Conservation (phyloP, 2,797 vertebrate genomes). For the Glossophaga mutica region DNA sequence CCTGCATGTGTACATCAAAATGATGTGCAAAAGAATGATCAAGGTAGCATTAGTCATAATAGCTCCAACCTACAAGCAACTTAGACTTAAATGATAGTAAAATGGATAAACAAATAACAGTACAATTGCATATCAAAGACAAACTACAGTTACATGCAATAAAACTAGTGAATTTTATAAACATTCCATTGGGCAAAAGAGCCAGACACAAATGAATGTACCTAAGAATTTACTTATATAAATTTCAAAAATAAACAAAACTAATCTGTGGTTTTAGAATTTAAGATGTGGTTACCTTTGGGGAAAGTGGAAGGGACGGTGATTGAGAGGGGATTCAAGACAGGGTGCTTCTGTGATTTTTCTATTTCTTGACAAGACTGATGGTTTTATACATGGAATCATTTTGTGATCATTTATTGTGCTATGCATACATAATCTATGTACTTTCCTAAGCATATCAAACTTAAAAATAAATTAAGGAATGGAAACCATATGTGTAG, state of each 20-base stretch:
- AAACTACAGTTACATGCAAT: background rate
- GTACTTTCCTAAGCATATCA: background rate
- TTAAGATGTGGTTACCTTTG: background rate
- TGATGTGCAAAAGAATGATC: background rate
- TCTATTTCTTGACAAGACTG: background rate
- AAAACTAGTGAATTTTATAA: conserved; percentile 8
- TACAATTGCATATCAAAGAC: background rate
- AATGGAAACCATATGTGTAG: background rate
- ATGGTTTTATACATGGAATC: background rate
- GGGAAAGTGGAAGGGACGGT: background rate
- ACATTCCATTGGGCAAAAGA: background rate
- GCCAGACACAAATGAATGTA: background rate
- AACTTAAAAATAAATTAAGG: background rate
- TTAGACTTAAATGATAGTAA: background rate
- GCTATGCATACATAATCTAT: background rate
- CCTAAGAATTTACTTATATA: background rate
- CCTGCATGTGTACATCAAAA: background rate
- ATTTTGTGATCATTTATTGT: background rate
- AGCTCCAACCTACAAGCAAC: background rate
- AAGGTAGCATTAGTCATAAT: background rate
- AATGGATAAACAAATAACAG: background rate
- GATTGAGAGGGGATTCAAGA: background rate
- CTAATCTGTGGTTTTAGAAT: background rate
- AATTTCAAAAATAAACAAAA: conserved; percentile 18
- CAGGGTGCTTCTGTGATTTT: background rate